Evolutionary conservation across 1,140 invertebrate genomes (phyloP), one percentile per base, ranked within the genome.

Genomic region (Steinernema feltiae): DNA sequence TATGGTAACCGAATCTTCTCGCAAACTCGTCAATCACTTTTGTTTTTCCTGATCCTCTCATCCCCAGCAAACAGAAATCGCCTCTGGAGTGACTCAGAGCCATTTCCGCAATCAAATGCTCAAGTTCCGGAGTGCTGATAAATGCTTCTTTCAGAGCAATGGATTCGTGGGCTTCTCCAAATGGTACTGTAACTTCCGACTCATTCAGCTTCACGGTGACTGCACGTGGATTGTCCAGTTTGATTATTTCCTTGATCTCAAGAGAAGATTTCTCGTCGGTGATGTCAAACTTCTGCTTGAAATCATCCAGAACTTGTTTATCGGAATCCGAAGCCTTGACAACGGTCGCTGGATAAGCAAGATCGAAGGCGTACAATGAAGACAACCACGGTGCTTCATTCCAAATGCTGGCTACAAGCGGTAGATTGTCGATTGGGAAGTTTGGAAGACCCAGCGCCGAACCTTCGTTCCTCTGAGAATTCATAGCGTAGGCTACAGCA

Each of bases 61-160:
- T 91, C 72, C 95, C 95, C 81, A 97, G 89, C 3, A 98, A 84
- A 87, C 94, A 96, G 82, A 96, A 91, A 88, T 98, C 95, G 35
- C 87, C 83, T 1, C 89, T 90, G 75, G 90, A 87, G 86, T 94
- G 92, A 70, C 91, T 92, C 82, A 93, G 89, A 29, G 94, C 81
- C 83, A 97, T 89, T 74, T 92, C 90, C 41, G 91, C 88, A 30
- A 97, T 85, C n/a, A 95, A 85, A 32, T 89, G 88, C 79, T 93
- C 91, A 85, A 96, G 94, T 85, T 93, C 93, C 17, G 89, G 88
- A 0, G 93, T 93, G 79, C 91, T 89, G 24, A 95, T 89, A 85
- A 90, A 91, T 0, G 78, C 3, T 63, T 63, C 53, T 63, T 63
- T 63, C 53, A 17, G 53, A 27, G 24, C 12, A 63, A 63, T 63